Conservation (phyloP, 2,113 vertebrate species). For the Corvus moneduloides region DNA sequence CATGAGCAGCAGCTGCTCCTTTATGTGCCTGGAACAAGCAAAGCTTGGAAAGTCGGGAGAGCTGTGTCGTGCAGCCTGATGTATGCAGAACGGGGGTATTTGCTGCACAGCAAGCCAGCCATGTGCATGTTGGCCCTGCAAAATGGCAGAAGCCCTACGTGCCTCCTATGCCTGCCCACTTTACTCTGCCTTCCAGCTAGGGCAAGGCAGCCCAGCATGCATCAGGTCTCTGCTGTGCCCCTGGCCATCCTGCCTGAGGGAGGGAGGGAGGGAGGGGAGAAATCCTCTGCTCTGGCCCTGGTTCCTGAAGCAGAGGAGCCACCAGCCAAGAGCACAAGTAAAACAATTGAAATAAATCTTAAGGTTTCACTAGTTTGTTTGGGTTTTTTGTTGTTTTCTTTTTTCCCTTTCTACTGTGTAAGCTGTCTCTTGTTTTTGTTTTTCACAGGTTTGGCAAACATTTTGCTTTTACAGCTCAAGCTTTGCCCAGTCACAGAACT, state of each 20-base stretch:
- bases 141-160: not conserved
- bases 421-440: not conserved
- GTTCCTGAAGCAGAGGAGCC: not conserved
- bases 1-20: constrained; percentile 55
- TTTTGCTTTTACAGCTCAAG: not conserved
- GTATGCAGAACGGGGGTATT: not conserved
- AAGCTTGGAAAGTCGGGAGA: not conserved
- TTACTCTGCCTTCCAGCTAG: not conserved
- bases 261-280: not conserved
- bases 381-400: not conserved
- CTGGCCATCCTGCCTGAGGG: rapidly evolving
- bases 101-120: not conserved
- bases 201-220: not conserved
- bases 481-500: not conserved
- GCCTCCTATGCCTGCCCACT: not conserved
- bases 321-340: not conserved
- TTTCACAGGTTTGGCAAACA: not conserved
- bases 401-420: not conserved
- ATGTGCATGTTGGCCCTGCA: not conserved
- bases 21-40: constrained; percentile 49
- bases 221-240: not conserved
- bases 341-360: not conserved
- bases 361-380: not conserved
- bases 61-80: not conserved
- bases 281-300: not conserved